These are phyloP conservation scores for Cyanocitta stelleri DNA, from an alignment of 2,113 vertebrate genomes.

Conservation along the genomic window DNA sequence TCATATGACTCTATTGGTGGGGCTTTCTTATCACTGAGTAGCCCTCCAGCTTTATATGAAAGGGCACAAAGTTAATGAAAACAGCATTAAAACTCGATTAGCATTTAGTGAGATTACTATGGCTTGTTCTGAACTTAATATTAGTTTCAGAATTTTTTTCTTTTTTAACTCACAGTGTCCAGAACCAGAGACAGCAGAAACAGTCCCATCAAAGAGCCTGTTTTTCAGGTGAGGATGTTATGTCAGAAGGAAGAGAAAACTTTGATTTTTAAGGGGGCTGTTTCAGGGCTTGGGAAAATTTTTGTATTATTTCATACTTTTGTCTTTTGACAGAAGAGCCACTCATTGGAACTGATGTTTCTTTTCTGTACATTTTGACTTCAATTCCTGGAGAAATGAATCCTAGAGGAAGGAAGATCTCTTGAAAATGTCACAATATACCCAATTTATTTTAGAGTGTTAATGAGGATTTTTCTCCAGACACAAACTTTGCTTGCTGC, in stretches of 20 bases:
- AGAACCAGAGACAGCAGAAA: background rate
- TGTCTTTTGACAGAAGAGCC: background rate
- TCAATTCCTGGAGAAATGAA: background rate
- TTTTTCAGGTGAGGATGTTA: background rate
- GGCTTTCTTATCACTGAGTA: conserved; percentile 53
- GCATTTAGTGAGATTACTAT: conserved; percentile 28
- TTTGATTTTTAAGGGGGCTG: background rate
- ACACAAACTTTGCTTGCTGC: background rate
- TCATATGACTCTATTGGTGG: background rate
- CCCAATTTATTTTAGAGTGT: background rate
- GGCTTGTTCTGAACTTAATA: conserved; percentile 6
- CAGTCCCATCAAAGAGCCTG: background rate
- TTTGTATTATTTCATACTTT: background rate
- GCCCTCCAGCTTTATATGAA: conserved; percentile 47
- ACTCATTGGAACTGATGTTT: background rate
- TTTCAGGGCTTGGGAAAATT: background rate
- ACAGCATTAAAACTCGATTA: conserved; percentile 51
- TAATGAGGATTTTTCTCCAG: background rate
- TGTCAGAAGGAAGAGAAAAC: background rate
- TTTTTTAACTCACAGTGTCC: background rate
- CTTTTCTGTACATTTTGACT: background rate
- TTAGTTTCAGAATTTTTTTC: background rate
- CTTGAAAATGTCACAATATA: background rate
- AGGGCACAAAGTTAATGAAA: conserved; percentile 68
- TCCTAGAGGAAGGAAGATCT: background rate